These are phyloP conservation scores for Dendropsophus ebraccatus DNA, from an alignment of 2,113 vertebrate species.

Conservation along the genomic window DNA sequence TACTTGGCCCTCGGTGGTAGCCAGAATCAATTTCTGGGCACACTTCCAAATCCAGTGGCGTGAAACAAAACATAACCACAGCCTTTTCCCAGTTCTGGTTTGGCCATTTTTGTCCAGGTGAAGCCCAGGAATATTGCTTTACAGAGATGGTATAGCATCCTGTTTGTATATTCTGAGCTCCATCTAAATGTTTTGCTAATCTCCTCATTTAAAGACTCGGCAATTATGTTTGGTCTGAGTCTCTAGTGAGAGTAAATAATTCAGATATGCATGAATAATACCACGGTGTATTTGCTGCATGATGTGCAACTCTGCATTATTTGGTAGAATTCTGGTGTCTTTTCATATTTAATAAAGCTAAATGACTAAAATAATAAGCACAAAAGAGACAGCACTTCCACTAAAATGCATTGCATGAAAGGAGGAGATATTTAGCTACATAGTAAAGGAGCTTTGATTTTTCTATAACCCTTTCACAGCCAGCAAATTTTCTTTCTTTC, in stretches of 20 bases:
- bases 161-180: background rate
- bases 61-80: too few relatives aligned
- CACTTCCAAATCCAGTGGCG: too few relatives aligned
- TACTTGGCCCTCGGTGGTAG: too few relatives aligned
- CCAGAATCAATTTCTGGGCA: too few relatives aligned
- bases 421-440: background rate
- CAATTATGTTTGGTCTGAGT: background rate
- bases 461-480: too few relatives aligned
- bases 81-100: too few relatives aligned
- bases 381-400: background rate
- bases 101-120: too few relatives aligned
- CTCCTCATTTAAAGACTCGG: background rate
- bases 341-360: slow-evolving; percentile 2
- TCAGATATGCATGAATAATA: background rate
- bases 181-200: background rate
- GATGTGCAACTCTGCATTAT: background rate
- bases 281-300: background rate
- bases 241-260: slow-evolving; percentile 2
- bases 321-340: background rate
- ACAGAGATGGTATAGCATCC: too few relatives aligned
- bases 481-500: too few relatives aligned
- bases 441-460: background rate
- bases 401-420: background rate
- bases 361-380: background rate
- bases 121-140: too few relatives aligned